A percentile compares a stretch with the other conserved stretches of the same genome.
Evolutionary conservation across 2,113 vertebrate species (phyloP).

Genomic region (Nothocercus nigrocapillus): DNA sequence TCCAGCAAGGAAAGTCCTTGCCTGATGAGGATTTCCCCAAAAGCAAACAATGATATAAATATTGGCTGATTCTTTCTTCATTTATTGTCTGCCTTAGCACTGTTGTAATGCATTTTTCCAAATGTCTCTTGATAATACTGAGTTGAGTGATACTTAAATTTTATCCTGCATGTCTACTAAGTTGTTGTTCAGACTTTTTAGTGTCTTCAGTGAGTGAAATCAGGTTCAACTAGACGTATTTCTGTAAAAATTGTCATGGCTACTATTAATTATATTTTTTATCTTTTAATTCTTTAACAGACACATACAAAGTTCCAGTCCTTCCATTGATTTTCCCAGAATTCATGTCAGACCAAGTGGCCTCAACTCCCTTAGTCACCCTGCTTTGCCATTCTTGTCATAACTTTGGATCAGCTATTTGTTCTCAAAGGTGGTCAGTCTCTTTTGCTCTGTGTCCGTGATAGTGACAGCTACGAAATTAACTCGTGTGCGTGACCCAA

Average conservation of each 20-base stretch:
- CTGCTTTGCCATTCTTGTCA: conserved; percentile 33
- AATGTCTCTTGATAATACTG: background rate
- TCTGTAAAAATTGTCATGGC: background rate
- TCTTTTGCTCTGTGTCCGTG: background rate
- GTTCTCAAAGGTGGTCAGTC: conserved; percentile 25
- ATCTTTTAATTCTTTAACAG: conserved; percentile 52
- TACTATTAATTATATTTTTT: conserved; percentile 26
- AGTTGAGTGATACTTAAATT: background rate
- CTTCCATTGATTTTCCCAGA: conserved; percentile 30
- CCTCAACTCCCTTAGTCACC: conserved; percentile 23
- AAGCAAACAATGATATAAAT: background rate
- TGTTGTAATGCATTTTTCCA: background rate
- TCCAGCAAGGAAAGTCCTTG: fast-evolving
- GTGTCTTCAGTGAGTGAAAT: background rate
- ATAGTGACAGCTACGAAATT: background rate
- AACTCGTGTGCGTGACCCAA: background rate
- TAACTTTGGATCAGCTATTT: background rate
- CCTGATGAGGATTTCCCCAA: background rate
- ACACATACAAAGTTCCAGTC: conserved; percentile 8
- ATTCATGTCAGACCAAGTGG: conserved; percentile 36
- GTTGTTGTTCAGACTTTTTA: background rate
- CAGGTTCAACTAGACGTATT: fast-evolving
- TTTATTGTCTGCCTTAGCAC: background rate
- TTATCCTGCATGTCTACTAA: background rate
- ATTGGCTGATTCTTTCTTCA: background rate